Evolutionary conservation across 2,888 invertebrate species (phyloP), one percentile per base, ranked within the genome.

Genomic region (Sphaerophoria rueppellii): DNA sequence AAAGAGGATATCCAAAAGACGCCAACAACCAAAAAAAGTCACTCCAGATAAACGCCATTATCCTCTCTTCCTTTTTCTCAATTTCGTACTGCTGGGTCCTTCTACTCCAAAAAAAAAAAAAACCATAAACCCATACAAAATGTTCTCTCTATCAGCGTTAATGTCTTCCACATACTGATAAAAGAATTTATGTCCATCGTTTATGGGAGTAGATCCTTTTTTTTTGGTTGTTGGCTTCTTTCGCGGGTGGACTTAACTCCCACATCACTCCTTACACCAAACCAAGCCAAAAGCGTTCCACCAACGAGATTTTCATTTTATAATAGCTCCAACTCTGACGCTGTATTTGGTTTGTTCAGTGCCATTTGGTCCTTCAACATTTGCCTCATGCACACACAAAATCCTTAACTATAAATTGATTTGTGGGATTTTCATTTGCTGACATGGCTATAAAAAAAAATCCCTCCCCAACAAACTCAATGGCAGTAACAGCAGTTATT

Each of bases 391-490:
- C 24, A 2, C 24, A 37, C 52, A 35, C 52, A 63, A 65, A 65
- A 54, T 67, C 77, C 71, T 65, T 74, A 71, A 58, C 70, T 82
- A 60, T 60, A 82, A 82, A 82, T 79, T 82, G 82, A 82, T 82
- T 82, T 82, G 82, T 82, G 79, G 57, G 71, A 79, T 82, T 82
- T 79, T 82, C 82, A 82, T 82, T 78, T 82, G 74, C 65, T 82
- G 78, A 78, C 78, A 78, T 58, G 14, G 69, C 67, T 73, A 69
- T 80, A 67, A 52, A 50, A 37, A 48, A 54, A 40, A 46, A 37
- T 50, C 73, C 69, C 57, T 82, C 76, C 50, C 50, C 69, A 37
- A 61, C 6, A 5, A 9, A 4, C 12, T 11, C 9, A 40, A 9
- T 40, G 71, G 63, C 74, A 63, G 63, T 52, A 46, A n/a, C 67